Evolutionary conservation across 2,888 invertebrate species (phyloP).

Genomic region (Gandaritis pyraliata): DNA sequence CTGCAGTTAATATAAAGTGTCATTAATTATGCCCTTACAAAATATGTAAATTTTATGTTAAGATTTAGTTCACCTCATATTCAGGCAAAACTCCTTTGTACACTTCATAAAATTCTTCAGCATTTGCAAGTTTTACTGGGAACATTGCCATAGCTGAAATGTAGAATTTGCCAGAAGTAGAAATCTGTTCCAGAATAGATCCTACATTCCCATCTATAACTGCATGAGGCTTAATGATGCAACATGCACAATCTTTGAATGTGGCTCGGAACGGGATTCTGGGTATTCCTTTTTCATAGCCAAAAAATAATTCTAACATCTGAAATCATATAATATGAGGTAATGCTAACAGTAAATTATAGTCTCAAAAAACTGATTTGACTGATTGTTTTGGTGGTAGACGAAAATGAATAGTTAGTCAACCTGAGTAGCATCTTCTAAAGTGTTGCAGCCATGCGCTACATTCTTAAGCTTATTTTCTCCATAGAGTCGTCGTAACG

Average conservation of each 20-base stretch:
- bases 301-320: constrained; percentile 71
- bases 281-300: constrained; percentile 61
- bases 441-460: constrained; percentile 88
- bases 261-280: constrained; percentile 79
- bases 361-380: background rate
- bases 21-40: no score
- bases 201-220: constrained; percentile 90
- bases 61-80: constrained; percentile 81
- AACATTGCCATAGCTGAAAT: constrained; percentile 93
- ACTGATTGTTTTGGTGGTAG: background rate
- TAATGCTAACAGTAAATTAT: background rate
- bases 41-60: background rate
- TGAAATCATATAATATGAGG: constrained; percentile 43
- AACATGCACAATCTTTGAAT: constrained; percentile 88
- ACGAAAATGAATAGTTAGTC: background rate
- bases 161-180: constrained; percentile 86
- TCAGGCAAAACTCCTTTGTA: constrained; percentile 94
- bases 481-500: constrained; percentile 87
- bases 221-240: constrained; percentile 95
- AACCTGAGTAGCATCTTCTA: constrained; percentile 81
- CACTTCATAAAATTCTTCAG: constrained; percentile 95
- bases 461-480: constrained; percentile 86
- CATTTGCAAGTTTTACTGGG: constrained; percentile 89
- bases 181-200: constrained; percentile 89
- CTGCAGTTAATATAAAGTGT: no score